Percentiles rank a stretch among this genome's conserved stretches.
phyloP scores from a whole-genome alignment of 2,797 vertebrate genomes.

The Leptoclinus maculatus region DNA sequence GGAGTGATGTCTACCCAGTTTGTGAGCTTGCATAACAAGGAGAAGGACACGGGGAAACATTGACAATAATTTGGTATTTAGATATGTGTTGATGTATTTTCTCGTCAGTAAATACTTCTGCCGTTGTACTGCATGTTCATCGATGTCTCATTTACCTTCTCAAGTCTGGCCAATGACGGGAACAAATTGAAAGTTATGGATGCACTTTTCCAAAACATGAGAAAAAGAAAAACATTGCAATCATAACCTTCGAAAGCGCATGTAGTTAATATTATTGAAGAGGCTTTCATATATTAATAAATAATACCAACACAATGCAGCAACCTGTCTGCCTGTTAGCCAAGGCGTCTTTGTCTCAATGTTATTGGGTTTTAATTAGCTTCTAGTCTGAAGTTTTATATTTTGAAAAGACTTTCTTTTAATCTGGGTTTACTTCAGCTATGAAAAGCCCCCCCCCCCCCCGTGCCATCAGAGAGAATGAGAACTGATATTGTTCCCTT shows the following conservation, averaged over 20 bases:
- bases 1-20: no score
- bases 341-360: slow-evolving; percentile 39
- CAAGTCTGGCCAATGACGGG: not conserved
- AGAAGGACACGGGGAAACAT: not conserved
- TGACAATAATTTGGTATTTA: not conserved
- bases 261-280: slow-evolving; percentile 1
- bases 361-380: slow-evolving; percentile 71
- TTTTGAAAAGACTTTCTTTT: slow-evolving; percentile 63
- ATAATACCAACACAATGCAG: not conserved
- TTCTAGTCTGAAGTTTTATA: slow-evolving; percentile 62
- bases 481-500: slow-evolving; percentile 76
- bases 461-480: slow-evolving; percentile 66
- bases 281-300: not conserved
- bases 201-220: not conserved
- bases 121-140: not conserved
- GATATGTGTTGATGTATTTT: not conserved
- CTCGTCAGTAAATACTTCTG: slow-evolving; percentile 1
- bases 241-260: not conserved
- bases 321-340: slow-evolving; percentile 6
- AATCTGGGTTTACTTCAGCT: slow-evolving; percentile 52
- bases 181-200: not conserved
- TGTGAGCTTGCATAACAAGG: not conserved
- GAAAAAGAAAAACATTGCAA: not conserved
- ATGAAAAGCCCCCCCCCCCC: slow-evolving; percentile 51
- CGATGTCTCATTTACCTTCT: not conserved